These are phyloP conservation scores for Drosophila pegasa DNA, from an alignment of 2,888 invertebrate genomes.

Conservation along the genomic window DNA sequence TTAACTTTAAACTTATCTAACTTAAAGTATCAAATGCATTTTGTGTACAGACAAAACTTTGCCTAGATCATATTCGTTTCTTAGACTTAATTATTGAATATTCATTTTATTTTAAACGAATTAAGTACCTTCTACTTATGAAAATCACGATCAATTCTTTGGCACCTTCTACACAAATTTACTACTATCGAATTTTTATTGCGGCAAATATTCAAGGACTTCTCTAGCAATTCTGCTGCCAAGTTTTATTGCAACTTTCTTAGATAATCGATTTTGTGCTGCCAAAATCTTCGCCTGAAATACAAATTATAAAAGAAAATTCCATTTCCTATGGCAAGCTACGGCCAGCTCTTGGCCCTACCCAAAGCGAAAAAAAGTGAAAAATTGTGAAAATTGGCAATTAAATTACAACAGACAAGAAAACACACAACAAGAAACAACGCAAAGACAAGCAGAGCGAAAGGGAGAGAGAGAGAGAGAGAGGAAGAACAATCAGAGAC, in stretches of 20 bases:
- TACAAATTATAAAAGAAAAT: constrained; percentile 36
- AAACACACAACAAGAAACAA: constrained; percentile 27
- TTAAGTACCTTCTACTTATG: background rate
- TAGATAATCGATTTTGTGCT: constrained; percentile 32
- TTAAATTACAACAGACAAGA: constrained; percentile 58
- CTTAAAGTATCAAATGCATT: too few species aligned
- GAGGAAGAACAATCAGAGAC: constrained; percentile 11
- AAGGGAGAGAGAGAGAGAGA: background rate
- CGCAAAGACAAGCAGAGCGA: constrained; percentile 4
- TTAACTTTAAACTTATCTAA: too few species aligned
- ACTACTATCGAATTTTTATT: background rate
- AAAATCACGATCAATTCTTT: background rate
- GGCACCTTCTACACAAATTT: background rate
- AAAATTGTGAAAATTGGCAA: constrained; percentile 70
- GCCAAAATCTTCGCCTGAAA: constrained; percentile 17
- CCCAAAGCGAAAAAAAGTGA: constrained; percentile 54
- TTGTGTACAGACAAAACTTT: too few species aligned
- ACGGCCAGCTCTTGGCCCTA: constrained; percentile 1
- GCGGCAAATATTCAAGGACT: constrained; percentile 27
- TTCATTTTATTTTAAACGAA: background rate
- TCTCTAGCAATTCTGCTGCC: background rate
- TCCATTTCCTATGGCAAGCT: constrained; percentile 41
- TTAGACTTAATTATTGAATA: too few species aligned
- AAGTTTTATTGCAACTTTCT: constrained; percentile 15
- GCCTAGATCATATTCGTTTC: too few species aligned